A percentile compares a stretch with the other conserved stretches of the same genome.
Conservation (phyloP, 2,113 vertebrate species). For the Chionis minor region DNA sequence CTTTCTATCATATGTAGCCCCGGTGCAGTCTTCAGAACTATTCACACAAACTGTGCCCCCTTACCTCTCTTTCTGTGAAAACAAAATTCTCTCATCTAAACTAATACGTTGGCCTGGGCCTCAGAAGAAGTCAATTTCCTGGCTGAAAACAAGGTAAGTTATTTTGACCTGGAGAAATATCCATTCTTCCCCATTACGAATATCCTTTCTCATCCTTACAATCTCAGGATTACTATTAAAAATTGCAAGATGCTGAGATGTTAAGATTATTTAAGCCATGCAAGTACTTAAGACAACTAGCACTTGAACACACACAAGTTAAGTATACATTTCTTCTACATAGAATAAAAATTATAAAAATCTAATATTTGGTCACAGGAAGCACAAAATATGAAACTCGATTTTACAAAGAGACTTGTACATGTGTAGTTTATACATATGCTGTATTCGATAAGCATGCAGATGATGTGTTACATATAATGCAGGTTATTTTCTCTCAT, state of each 20-base stretch:
- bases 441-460: background rate
- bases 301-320: background rate
- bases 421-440: background rate
- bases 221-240: background rate
- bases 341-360: background rate
- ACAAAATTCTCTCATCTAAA: background rate
- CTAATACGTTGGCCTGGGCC: background rate
- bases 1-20: background rate
- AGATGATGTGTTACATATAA: background rate
- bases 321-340: background rate
- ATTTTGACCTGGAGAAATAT: background rate
- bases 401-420: background rate
- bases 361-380: background rate
- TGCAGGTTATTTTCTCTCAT: background rate
- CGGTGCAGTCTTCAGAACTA: background rate
- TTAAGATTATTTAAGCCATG: background rate
- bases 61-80: background rate
- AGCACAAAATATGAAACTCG: background rate
- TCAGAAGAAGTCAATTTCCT: background rate
- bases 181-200: background rate
- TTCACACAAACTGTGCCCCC: background rate
- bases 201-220: background rate
- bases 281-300: background rate
- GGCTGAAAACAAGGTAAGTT: background rate
- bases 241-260: background rate